Evolutionary conservation across 2,888 invertebrate species (phyloP), one percentile per base, ranked within the genome.

Genomic region (Cheilosia variabilis): DNA sequence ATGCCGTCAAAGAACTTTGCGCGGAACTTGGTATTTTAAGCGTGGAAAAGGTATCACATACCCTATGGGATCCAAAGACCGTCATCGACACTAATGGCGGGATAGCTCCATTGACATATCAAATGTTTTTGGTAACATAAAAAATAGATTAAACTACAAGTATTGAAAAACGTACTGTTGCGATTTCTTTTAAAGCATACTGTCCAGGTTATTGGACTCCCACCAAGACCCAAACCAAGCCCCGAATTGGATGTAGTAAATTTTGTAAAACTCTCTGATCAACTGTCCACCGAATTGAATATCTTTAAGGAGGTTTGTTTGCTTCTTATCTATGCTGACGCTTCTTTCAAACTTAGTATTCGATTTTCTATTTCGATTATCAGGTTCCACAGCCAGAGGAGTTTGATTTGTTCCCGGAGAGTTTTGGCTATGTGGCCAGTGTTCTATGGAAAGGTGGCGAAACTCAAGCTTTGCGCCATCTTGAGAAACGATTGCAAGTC

Each of bases 61-160:
- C 96, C 0, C 92, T 96, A 9, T 96, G 95, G 95, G 94, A 95
- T 90, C 96, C 96, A 0, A 93, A 93, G 37, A 93, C 92, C 43
- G 94, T 96, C 9, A 94, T 96, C 52, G 92, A 93, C 37, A 94
- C 94, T 7, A 96, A 96, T 89, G 95, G 95, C 0, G 96, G 95
- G 6, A 94, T 94, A 19, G 95, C 96, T 2, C 96, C 96, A 15
- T 92, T 96, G 10, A 96, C 96, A 0, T 96, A 95, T 90, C 94
- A 94, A 90, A 94, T 95, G 93, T 96, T 96, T 89, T 90, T 95
- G 91, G 95, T 95, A 88, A 92, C 93, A 90, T 75, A 41, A 41
- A 10, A 43, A n/a, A 13, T 41, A n/a, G 2, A 31, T 9, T 31
- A 9, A 34, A 5, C 5, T 13, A 13, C 22, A 7, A 55, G n/a